Conservation (phyloP, 2,888 invertebrate genomes). For the Busseola fusca region DNA sequence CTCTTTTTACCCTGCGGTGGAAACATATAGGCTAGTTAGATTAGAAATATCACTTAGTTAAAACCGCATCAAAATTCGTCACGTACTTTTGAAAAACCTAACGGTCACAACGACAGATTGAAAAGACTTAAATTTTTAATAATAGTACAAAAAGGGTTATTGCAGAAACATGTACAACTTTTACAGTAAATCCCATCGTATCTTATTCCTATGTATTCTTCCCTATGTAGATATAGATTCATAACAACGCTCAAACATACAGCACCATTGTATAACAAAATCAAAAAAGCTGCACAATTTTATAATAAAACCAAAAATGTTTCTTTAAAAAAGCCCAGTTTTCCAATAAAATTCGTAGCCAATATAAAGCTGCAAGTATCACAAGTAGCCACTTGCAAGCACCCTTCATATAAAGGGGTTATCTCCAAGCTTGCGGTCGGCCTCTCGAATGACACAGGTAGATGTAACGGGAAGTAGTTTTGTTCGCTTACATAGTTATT, state of each 20-base stretch:
- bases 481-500: not conserved
- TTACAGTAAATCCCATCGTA: too few species aligned
- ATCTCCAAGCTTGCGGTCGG: slow-evolving; percentile 62
- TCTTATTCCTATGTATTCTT: too few species aligned
- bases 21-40: too few species aligned
- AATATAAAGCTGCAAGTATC: slow-evolving; percentile 51
- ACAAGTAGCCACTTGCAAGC: slow-evolving; percentile 62
- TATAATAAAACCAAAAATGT: not conserved
- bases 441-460: slow-evolving; percentile 66
- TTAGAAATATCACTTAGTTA: not conserved
- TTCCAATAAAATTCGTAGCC: slow-evolving; percentile 63
- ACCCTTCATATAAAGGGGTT: slow-evolving; percentile 75
- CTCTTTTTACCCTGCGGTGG: too few species aligned
- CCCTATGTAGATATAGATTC: not conserved
- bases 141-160: too few species aligned
- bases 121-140: not conserved
- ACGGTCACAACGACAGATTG: not conserved
- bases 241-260: too few species aligned
- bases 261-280: too few species aligned
- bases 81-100: not conserved
- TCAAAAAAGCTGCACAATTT: not conserved
- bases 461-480: slow-evolving; percentile 1
- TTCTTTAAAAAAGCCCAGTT: not conserved
- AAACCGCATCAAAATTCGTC: not conserved
- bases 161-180: too few species aligned